Base-by-base conservation (phyloP, 2,113 vertebrate genomes). In the Lanius ludovicianus region DNA sequence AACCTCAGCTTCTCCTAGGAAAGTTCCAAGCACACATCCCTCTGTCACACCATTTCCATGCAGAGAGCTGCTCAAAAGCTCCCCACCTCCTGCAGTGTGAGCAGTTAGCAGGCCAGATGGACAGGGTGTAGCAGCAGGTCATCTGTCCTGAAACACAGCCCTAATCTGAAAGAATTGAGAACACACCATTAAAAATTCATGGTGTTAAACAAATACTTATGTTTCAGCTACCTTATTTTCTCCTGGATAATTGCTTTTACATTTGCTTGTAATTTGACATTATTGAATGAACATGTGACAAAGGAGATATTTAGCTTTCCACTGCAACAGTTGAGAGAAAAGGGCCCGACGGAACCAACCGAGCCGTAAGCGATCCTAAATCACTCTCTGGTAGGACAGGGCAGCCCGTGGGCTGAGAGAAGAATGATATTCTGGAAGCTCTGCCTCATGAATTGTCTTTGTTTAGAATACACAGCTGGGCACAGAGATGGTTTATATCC, bases 181-280 rank as follows among this genome's bases (percentile, higher is more conserved):
- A 56, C 5, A 70, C 16, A 13, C 18, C 30, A 74, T 90, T 93
- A 93, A 95, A 88, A 93, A 80, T 59, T 93, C 47, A 96, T 83
- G 8, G 2, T 70, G 59, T 96, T 88, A 94, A 96, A 76, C 33
- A 89, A 96, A 96, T 55, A 91, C 25, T 76, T 90, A 13, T 15
- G 21, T 91, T 94, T 74, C 67, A 57, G 33, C 55, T 91, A 33
- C 67, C 71, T 86, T 90, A 93, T 86, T 88, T 96, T 93, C 59
- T 88, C 56, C 64, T 46, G 20, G 47, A 81, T 81, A 88, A 92
- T 71, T 94, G 64, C 60, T 88, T 93, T 89, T 70, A 64, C 37
- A 30, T 74, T 78, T 88, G 19, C 35, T 75, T 64, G 35, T 17
- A 84, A 81, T 84, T 81, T 80, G 41, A 37, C 18, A 17, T 55